A percentile compares a stretch with the other conserved stretches of the same genome.
These are phyloP conservation scores for Biston stratarius DNA, from an alignment of 2,888 invertebrate genomes.

Conservation along the genomic window DNA sequence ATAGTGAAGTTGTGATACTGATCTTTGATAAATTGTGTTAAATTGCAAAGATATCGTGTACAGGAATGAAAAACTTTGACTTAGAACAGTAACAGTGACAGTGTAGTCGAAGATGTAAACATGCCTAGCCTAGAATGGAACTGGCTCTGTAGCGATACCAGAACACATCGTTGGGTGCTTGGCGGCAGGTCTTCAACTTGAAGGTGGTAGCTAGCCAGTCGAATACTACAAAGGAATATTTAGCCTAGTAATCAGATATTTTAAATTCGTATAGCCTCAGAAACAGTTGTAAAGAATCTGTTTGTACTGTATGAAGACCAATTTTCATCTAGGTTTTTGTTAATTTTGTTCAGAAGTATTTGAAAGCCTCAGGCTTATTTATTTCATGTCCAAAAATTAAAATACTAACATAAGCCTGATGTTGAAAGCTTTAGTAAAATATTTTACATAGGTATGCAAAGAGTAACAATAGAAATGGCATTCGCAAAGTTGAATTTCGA, in stretches of 20 bases:
- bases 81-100: too few species aligned
- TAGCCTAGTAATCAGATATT: too few species aligned
- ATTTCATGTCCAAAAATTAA: constrained; percentile 49
- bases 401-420: constrained; percentile 42
- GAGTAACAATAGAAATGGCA: constrained; percentile 13
- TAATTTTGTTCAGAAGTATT: constrained; percentile 34
- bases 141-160: too few species aligned
- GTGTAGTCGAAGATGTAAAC: too few species aligned
- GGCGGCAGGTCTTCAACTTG: too few species aligned
- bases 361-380: constrained; percentile 57
- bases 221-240: too few species aligned
- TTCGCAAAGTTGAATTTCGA: constrained; percentile 17
- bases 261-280: too few species aligned
- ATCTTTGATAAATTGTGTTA: constrained; percentile 43
- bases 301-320: neutral
- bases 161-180: too few species aligned
- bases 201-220: too few species aligned
- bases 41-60: constrained; percentile 32
- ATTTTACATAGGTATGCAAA: constrained; percentile 10
- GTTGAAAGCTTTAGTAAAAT: constrained; percentile 34
- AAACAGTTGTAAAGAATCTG: neutral
- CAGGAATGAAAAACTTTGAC: constrained; percentile 39
- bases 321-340: neutral
- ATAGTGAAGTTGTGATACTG: constrained; percentile 30
- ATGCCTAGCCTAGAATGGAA: too few species aligned